A percentile compares a stretch with the other conserved stretches of the same genome.
Conservation (phyloP, 2,113 vertebrate species). For the Periophthalmus modestus region DNA sequence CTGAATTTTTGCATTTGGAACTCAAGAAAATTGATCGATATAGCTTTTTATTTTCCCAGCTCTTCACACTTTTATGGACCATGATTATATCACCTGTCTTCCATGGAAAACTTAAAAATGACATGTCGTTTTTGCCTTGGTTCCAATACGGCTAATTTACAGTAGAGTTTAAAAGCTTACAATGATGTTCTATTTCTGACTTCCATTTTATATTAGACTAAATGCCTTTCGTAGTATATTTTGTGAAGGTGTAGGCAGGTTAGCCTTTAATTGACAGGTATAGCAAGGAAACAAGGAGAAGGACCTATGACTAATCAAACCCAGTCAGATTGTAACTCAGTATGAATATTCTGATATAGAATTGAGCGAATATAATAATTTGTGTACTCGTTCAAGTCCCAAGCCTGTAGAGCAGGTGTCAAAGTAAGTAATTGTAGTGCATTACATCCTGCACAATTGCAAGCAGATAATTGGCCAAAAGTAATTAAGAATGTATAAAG, state of each 20-base stretch:
- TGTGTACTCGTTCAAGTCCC: background rate
- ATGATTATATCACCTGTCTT: slow-evolving; percentile 11
- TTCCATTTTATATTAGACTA: background rate
- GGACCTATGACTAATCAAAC: background rate
- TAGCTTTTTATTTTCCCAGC: background rate
- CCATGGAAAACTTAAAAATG: slow-evolving; percentile 17
- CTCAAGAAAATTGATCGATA: background rate
- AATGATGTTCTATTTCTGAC: slow-evolving; percentile 3
- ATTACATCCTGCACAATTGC: background rate
- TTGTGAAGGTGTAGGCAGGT: background rate
- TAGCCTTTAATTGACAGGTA: background rate
- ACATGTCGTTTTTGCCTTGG: background rate
- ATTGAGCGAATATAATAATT: background rate
- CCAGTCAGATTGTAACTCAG: background rate
- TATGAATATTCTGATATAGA: background rate
- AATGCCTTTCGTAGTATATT: slow-evolving; percentile 1
- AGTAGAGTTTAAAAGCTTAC: background rate
- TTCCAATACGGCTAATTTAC: background rate
- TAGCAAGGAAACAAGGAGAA: background rate
- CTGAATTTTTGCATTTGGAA: background rate
- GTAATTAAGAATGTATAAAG: background rate
- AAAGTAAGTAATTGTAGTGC: background rate
- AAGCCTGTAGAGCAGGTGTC: background rate
- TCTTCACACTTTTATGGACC: slow-evolving; percentile 16
- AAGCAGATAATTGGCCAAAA: background rate